A percentile compares a stretch with the other conserved stretches of the same genome.
Conservation (phyloP, 2,797 vertebrate species). For the Leptoclinus maculatus region DNA sequence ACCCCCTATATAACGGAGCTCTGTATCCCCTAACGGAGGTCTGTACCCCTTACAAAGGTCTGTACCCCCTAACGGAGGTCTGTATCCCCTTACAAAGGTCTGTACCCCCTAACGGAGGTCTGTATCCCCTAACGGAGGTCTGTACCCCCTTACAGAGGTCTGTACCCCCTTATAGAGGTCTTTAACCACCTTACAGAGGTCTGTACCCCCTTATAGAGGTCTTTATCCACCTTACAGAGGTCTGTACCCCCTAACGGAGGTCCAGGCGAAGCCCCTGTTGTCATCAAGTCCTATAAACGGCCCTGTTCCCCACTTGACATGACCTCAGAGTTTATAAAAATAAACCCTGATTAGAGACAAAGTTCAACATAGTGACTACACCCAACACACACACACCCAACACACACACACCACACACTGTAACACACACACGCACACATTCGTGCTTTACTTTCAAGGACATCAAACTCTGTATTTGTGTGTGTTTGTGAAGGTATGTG, state of each 20-base stretch:
- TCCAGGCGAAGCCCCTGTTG: no score
- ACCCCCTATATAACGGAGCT: no score
- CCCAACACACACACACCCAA: slow-evolving; percentile 24
- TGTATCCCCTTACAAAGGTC: no score
- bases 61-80: no score
- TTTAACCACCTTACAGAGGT: no score
- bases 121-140: no score
- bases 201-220: background rate
- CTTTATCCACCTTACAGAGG: background rate
- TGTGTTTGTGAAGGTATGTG: slow-evolving; percentile 11
- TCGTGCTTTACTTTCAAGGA: slow-evolving; percentile 22
- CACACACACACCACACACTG: slow-evolving; percentile 8
- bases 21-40: background rate
- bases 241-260: background rate
- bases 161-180: no score
- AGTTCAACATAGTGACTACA: slow-evolving; percentile 30
- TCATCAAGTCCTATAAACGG: background rate
- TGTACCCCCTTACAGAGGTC: no score
- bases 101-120: no score
- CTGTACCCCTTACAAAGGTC: no score
- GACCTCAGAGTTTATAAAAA: slow-evolving; percentile 38
- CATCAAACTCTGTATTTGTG: slow-evolving; percentile 29
- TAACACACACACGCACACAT: slow-evolving; percentile 9
- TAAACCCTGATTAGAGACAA: slow-evolving; percentile 45
- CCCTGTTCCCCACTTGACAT: background rate